Evolutionary conservation across 2,888 invertebrate genomes (phyloP).

Genomic region (Pteria penguin): DNA sequence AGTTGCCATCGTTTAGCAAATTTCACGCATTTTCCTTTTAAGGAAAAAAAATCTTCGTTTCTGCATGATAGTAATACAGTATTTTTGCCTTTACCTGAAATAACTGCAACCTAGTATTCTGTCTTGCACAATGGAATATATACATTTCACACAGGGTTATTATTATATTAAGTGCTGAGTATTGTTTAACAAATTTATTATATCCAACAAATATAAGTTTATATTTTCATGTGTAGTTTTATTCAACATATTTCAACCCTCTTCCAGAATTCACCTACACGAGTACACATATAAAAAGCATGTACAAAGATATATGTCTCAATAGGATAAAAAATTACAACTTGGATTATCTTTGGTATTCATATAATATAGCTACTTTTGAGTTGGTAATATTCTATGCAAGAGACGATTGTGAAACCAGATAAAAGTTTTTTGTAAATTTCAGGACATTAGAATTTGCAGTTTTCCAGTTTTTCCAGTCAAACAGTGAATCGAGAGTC

Average conservation of each 20-base stretch:
- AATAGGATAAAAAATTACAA: too few relatives aligned
- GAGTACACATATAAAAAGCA: too few relatives aligned
- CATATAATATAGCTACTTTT: too few relatives aligned
- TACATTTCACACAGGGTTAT: not conserved
- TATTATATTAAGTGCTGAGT: not conserved
- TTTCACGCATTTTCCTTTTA: not conserved
- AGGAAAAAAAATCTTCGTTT: not conserved
- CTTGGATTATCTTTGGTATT: too few relatives aligned
- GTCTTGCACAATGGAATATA: not conserved
- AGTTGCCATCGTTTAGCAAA: not conserved
- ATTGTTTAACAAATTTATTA: not conserved
- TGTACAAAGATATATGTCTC: too few relatives aligned
- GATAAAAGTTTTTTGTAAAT: too few relatives aligned
- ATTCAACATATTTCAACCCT: not conserved
- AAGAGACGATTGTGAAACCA: too few relatives aligned
- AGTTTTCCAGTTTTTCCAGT: too few relatives aligned
- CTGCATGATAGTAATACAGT: not conserved
- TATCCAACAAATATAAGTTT: not conserved
- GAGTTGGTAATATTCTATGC: too few relatives aligned
- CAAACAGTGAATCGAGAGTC: too few relatives aligned
- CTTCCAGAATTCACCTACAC: not conserved
- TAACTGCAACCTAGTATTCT: not conserved
- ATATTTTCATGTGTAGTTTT: not conserved
- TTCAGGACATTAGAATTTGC: too few relatives aligned
- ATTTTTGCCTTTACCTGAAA: not conserved